Conservation (phyloP, 2,113 vertebrate genomes). For the Morone saxatilis region DNA sequence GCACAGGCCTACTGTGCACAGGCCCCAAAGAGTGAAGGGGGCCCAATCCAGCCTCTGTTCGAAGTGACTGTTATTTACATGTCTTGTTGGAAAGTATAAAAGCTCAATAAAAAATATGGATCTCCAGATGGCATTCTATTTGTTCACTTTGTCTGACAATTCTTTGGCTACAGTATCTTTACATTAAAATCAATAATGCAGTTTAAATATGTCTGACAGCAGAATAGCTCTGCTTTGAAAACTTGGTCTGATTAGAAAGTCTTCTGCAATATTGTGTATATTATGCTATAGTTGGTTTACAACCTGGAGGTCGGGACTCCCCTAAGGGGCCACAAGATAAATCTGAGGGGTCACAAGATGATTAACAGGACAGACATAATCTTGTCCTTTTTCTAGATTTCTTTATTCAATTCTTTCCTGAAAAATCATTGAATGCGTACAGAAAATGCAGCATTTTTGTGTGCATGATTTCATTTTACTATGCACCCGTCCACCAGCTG, state of each 20-base stretch:
- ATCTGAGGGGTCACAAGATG: too few species aligned
- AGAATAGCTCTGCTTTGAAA: neutral
- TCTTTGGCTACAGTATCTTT: neutral
- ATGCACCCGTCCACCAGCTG: neutral
- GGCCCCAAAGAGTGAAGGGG: neutral
- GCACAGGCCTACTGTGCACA: neutral
- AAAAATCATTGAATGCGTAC: neutral
- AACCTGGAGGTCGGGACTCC: too few species aligned
- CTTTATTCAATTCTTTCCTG: neutral
- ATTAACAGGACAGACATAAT: neutral
- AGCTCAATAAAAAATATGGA: slow-evolving; percentile 2
- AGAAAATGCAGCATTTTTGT: neutral
- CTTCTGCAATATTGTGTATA: too few species aligned
- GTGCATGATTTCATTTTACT: neutral
- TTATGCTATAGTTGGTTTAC: too few species aligned
- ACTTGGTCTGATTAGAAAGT: neutral
- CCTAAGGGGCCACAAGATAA: neutral
- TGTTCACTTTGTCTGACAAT: neutral
- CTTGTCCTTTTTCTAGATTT: neutral
- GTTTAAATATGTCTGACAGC: neutral
- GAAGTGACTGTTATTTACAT: slow-evolving; percentile 5
- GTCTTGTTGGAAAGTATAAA: slow-evolving; percentile 40
- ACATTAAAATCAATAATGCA: neutral
- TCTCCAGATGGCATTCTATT: neutral
- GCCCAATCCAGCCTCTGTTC: slow-evolving; percentile 12